Evolutionary conservation across 1,140 invertebrate genomes (phyloP).

Genomic region (Drosophila burlai): DNA sequence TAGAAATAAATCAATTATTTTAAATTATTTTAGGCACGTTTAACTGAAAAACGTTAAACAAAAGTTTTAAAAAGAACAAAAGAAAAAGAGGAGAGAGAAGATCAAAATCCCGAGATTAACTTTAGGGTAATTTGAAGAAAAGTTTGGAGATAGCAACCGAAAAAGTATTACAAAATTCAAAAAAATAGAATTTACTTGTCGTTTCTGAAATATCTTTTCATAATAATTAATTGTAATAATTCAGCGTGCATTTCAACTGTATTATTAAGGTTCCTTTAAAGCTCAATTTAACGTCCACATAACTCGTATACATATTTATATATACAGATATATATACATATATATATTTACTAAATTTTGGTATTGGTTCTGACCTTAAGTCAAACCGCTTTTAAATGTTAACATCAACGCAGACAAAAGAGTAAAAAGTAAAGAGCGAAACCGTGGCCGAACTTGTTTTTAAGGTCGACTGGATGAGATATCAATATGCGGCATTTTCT

Average conservation of each 20-base stretch:
- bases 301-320: not conserved
- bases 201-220: not conserved
- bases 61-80: not conserved
- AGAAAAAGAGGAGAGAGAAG: not conserved
- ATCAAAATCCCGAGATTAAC: too few relatives aligned
- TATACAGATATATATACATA: not conserved
- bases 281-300: not conserved
- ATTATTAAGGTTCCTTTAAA: not conserved
- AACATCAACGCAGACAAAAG: conserved; percentile 43
- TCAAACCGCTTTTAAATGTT: conserved; percentile 56
- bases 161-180: not conserved
- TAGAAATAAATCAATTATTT: not conserved
- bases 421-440: conserved; percentile 49
- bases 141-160: not conserved
- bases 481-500: conserved; percentile 29
- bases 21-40: conserved; percentile 9
- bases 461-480: conserved; percentile 67
- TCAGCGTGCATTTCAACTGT: not conserved
- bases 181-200: not conserved
- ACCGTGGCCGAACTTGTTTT: conserved; percentile 67
- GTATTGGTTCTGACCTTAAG: conserved; percentile 65
- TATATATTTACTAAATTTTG: conserved; percentile 37
- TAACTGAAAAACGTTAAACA: not conserved
- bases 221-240: not conserved
- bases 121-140: not conserved